phyloP scores from a whole-genome alignment of 2,113 vertebrate genomes.

The Aspidoscelis tigris region DNA sequence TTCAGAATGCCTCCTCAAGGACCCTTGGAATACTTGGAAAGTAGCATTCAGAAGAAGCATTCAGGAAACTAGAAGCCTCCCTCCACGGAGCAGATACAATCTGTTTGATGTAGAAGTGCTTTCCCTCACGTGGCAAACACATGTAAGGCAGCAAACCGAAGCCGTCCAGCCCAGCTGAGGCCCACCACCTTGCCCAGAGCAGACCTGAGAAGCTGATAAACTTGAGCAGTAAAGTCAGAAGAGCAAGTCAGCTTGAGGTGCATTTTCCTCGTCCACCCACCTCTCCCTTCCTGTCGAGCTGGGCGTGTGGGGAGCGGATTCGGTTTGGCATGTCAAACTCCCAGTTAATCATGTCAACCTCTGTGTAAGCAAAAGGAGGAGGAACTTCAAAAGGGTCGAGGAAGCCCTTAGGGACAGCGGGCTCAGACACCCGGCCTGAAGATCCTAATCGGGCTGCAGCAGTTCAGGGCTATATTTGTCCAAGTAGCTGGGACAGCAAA shows the following conservation, averaged over 20 bases:
- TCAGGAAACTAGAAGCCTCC: background rate
- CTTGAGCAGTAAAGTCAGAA: conserved; percentile 43
- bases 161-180: background rate
- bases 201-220: background rate
- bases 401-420: conserved; percentile 58
- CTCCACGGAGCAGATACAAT: background rate
- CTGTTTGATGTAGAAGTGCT: background rate
- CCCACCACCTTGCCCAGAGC: background rate
- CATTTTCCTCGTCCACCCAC: background rate
- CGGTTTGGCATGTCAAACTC: conserved; percentile 75
- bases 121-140: background rate
- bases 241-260: conserved; percentile 59
- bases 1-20: too few species aligned
- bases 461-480: conserved; percentile 73
- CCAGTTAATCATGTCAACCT: conserved; percentile 77
- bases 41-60: background rate
- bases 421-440: conserved; percentile 68
- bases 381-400: conserved; percentile 76
- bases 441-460: conserved; percentile 73
- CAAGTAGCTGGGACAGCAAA: conserved; percentile 73
- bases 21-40: too few species aligned
- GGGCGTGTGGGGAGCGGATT: conserved; percentile 65
- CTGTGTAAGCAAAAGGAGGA: conserved; percentile 75
- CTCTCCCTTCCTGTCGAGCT: conserved; percentile 29
- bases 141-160: background rate